These are phyloP conservation scores for Peromyscus attwateri DNA, from an alignment of 2,797 vertebrate species.

Conservation along the genomic window DNA sequence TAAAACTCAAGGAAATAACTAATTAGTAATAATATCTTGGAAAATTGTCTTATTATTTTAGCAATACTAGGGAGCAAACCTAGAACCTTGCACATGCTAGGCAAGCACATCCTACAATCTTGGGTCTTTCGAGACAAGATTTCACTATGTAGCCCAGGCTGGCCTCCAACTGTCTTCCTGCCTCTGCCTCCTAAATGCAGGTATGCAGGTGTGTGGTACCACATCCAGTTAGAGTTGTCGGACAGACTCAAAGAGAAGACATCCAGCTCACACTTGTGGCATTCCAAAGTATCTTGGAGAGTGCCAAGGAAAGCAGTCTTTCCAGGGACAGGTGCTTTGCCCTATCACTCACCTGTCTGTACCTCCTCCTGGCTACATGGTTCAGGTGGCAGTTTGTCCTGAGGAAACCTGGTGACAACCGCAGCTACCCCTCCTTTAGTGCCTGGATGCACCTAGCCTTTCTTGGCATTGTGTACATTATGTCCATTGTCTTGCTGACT, in stretches of 20 bases:
- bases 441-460: not conserved
- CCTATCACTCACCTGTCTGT: fast-evolving
- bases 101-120: not conserved
- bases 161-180: not conserved
- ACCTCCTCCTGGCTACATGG: not conserved
- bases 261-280: not conserved
- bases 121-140: not conserved
- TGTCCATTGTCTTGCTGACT: not conserved
- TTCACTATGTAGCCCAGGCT: not conserved
- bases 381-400: not conserved
- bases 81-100: not conserved
- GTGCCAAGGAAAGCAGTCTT: not conserved
- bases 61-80: not conserved
- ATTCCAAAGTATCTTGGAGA: not conserved
- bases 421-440: fast-evolving
- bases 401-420: fast-evolving
- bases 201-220: not conserved
- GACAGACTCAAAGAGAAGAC: not conserved
- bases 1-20: not conserved
- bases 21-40: conserved; percentile 1
- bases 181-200: not conserved
- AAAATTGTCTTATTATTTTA: not conserved
- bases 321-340: not conserved
- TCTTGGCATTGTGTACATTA: not conserved
- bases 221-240: not conserved